These are phyloP conservation scores for Lanistes nyassanus DNA, from an alignment of 1,140 invertebrate genomes.

Conservation along the genomic window DNA sequence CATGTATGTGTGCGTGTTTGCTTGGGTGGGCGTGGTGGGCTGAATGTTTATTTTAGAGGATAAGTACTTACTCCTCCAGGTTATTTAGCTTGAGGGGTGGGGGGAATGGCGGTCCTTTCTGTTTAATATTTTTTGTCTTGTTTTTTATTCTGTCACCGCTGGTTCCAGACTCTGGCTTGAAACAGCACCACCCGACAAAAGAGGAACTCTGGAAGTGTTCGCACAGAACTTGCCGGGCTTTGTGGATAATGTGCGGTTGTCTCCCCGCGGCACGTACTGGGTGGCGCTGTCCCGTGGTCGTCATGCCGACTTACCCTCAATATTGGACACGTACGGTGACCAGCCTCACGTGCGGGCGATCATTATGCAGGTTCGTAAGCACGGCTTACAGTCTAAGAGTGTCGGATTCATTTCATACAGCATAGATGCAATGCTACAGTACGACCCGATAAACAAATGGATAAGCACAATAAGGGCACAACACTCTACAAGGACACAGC, in stretches of 20 bases:
- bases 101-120: too few relatives aligned
- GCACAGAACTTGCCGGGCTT: conserved; percentile 51
- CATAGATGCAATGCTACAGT: too few relatives aligned
- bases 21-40: too few relatives aligned
- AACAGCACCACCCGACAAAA: conserved; percentile 65
- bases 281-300: conserved; percentile 71
- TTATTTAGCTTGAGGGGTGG: too few relatives aligned
- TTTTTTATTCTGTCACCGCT: background rate
- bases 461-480: too few relatives aligned
- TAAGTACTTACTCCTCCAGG: too few relatives aligned
- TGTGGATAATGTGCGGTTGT: conserved; percentile 80
- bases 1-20: too few relatives aligned
- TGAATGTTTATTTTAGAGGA: too few relatives aligned
- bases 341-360: conserved; percentile 57
- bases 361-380: conserved; percentile 56
- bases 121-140: background rate
- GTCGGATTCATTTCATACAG: too few relatives aligned
- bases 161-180: background rate
- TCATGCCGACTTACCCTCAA: conserved; percentile 46
- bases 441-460: too few relatives aligned
- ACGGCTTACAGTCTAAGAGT: background rate
- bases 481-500: too few relatives aligned
- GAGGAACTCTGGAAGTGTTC: conserved; percentile 43
- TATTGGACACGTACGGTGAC: conserved; percentile 60
- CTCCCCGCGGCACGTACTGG: conserved; percentile 75